Percentiles rank a stretch among this genome's conserved stretches.
These are phyloP conservation scores for Metalampra italica DNA, from an alignment of 2,888 invertebrate species.

Conservation along the genomic window DNA sequence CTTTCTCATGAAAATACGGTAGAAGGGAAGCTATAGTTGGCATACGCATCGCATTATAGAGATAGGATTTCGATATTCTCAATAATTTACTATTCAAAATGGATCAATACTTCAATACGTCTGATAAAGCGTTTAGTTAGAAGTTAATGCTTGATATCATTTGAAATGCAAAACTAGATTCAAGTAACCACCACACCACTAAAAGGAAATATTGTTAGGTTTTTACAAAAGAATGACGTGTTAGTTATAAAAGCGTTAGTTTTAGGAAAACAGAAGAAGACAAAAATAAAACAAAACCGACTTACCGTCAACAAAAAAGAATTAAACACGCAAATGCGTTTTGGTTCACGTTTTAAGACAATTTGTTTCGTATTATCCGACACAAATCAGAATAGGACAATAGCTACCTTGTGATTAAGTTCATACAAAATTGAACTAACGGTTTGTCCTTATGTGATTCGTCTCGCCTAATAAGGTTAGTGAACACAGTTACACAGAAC, in stretches of 20 bases:
- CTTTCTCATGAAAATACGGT: slow-evolving; percentile 10
- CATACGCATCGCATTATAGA: slow-evolving; percentile 61
- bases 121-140: slow-evolving; percentile 24
- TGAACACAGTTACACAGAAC: slow-evolving; percentile 39
- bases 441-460: too few species aligned
- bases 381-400: too few species aligned
- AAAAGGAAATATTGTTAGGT: slow-evolving; percentile 33
- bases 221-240: slow-evolving; percentile 26
- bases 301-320: slow-evolving; percentile 50
- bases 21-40: slow-evolving; percentile 16
- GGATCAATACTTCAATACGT: slow-evolving; percentile 22
- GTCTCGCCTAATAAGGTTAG: slow-evolving; percentile 60
- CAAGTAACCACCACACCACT: slow-evolving; percentile 74
- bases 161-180: slow-evolving; percentile 30
- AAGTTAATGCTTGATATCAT: slow-evolving; percentile 27
- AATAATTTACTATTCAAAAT: slow-evolving; percentile 25
- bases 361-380: too few species aligned
- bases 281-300: slow-evolving; percentile 38
- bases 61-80: slow-evolving; percentile 59
- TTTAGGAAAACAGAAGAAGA: slow-evolving; percentile 32
- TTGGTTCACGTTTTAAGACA: slow-evolving; percentile 20
- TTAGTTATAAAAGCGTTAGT: slow-evolving; percentile 60
- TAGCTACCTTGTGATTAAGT: too few species aligned
- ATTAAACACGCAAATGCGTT: slow-evolving; percentile 20
- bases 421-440: too few species aligned